phyloP scores from a whole-genome alignment of 2,113 vertebrate genomes.

The Lophotis ruficrista region DNA sequence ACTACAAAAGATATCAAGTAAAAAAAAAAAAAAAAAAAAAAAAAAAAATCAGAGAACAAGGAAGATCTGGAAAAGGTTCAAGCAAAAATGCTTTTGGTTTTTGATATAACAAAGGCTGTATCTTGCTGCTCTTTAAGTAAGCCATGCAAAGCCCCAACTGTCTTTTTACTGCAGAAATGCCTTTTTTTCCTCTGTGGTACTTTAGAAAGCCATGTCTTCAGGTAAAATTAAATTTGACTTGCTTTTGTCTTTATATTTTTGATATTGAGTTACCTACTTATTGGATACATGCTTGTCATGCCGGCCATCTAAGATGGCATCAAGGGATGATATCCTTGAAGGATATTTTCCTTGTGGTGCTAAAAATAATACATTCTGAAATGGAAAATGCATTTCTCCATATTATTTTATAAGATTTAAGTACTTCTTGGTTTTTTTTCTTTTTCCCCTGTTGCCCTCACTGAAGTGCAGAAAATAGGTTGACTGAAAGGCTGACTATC shows the following conservation, averaged over 20 bases:
- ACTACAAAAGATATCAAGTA: not conserved
- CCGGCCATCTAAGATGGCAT: not conserved
- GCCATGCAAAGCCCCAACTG: not conserved
- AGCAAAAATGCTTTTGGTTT: not conserved
- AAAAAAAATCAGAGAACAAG: not conserved
- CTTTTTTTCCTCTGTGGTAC: not conserved
- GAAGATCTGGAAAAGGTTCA: not conserved
- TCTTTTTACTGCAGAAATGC: not conserved
- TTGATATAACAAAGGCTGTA: not conserved
- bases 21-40: no score
- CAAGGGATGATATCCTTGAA: not conserved
- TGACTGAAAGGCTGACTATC: slow-evolving; percentile 40
- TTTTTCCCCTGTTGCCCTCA: not conserved
- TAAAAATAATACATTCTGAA: not conserved
- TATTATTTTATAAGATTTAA: not conserved
- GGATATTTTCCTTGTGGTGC: not conserved
- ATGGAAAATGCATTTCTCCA: not conserved
- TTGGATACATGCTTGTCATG: not conserved
- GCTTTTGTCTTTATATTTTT: not conserved
- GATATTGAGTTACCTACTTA: not conserved
- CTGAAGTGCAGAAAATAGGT: slow-evolving; percentile 16
- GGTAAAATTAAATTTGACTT: not conserved
- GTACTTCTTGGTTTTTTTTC: not conserved
- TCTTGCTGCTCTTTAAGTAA: not conserved
- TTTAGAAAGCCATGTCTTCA: slow-evolving; percentile 15